Percentiles rank a stretch among this genome's conserved stretches.
These are phyloP conservation scores for Bucorvus abyssinicus DNA, from an alignment of 2,797 vertebrate species.

Conservation along the genomic window DNA sequence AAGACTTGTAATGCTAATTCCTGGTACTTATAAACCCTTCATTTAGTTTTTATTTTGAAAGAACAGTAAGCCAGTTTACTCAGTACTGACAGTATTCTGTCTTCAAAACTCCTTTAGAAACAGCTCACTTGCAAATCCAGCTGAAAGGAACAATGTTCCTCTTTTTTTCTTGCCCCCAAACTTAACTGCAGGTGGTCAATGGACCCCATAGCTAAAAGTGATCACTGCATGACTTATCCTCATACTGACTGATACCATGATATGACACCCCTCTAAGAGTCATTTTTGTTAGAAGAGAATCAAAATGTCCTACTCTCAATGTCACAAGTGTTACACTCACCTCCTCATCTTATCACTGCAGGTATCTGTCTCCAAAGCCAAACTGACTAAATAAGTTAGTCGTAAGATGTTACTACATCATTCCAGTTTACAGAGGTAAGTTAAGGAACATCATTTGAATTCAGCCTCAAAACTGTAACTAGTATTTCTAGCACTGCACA, in stretches of 20 bases:
- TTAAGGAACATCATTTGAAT: not conserved
- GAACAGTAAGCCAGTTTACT: not conserved
- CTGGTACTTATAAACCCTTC: not conserved
- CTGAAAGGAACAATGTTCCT: not conserved
- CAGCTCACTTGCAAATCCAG: not conserved
- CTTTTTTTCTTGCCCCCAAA: not conserved
- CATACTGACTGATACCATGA: not conserved
- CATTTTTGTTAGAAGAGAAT: not conserved
- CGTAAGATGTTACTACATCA: not conserved
- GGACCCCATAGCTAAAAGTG: not conserved
- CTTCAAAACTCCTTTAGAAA: conserved; percentile 8
- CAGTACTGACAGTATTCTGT: not conserved
- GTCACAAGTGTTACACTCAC: not conserved
- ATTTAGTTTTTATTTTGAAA: conserved; percentile 29
- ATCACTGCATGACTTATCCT: not conserved
- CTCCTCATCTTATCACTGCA: not conserved
- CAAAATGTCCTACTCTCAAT: not conserved
- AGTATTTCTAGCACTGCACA: not conserved
- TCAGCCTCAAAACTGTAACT: not conserved
- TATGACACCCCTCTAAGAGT: not conserved
- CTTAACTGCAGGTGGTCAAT: not conserved
- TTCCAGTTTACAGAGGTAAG: not conserved
- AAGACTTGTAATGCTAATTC: not conserved
- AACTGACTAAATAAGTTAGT: not conserved
- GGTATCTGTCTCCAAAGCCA: not conserved